These are phyloP conservation scores for Drosophila helvetica DNA, from an alignment of 2,888 invertebrate species.

Conservation along the genomic window DNA sequence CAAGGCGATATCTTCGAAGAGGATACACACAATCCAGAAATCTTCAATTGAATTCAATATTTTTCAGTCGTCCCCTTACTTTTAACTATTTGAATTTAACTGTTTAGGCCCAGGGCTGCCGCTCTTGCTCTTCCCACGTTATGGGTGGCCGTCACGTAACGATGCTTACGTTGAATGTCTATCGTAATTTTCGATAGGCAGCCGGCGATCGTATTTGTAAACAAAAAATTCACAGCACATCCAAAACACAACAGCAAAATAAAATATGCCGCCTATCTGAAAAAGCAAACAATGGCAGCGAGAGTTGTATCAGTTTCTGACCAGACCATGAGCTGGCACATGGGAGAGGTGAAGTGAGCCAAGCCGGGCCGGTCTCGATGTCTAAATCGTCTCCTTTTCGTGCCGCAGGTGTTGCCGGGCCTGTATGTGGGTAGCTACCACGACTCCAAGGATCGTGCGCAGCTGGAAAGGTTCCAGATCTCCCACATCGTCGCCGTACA, in stretches of 20 bases:
- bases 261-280: too few relatives aligned
- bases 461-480: constrained; percentile 94
- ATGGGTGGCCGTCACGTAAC: not conserved
- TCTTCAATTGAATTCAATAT: not conserved
- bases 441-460: constrained; percentile 96
- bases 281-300: not conserved
- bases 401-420: constrained; percentile 93
- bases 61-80: not conserved
- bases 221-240: too few relatives aligned
- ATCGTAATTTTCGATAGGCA: not conserved
- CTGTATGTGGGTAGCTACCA: constrained; percentile 98
- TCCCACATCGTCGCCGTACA: constrained; percentile 98
- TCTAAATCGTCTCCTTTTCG: not conserved
- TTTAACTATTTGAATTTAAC: not conserved
- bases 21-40: too few relatives aligned
- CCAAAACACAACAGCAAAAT: too few relatives aligned
- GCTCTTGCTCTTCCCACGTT: not conserved
- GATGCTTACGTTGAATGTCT: not conserved
- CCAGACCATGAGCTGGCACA: constrained; percentile 74
- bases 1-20: too few relatives aligned
- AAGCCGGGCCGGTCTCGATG: not conserved
- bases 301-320: not conserved
- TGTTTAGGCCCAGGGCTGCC: not conserved
- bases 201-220: too few relatives aligned
- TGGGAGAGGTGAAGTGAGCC: constrained; percentile 62